These are phyloP conservation scores for Crax fasciolata DNA, from an alignment of 2,797 vertebrate genomes.

Conservation along the genomic window DNA sequence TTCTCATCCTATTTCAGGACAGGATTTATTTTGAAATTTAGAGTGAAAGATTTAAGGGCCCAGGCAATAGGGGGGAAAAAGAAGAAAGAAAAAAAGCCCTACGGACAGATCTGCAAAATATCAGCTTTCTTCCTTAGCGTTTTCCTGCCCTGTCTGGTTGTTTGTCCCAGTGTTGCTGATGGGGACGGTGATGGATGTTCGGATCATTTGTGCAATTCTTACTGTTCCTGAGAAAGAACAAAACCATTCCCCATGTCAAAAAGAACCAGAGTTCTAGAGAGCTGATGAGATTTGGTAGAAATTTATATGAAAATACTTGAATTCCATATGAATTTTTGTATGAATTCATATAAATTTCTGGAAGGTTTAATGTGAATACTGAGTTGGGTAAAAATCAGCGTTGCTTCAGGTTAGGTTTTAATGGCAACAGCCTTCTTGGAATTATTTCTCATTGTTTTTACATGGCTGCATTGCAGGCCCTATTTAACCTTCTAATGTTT, in stretches of 20 bases:
- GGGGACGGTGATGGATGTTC: not conserved
- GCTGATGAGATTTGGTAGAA: not conserved
- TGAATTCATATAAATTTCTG: not conserved
- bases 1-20: not conserved
- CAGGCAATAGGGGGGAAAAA: not conserved
- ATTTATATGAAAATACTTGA: not conserved
- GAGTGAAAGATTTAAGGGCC: not conserved
- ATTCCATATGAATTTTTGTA: not conserved
- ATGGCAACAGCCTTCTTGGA: not conserved
- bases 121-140: not conserved
- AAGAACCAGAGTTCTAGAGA: not conserved
- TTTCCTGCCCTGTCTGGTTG: not conserved
- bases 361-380: not conserved
- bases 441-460: slow-evolving; percentile 16
- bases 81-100: not conserved
- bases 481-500: not conserved
- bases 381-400: not conserved
- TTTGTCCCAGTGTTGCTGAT: not conserved
- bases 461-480: not conserved
- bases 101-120: not conserved
- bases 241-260: not conserved
- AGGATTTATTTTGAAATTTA: not conserved
- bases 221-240: not conserved
- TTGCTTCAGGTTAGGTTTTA: slow-evolving; percentile 21
- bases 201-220: not conserved